phyloP scores from a whole-genome alignment of 2,113 vertebrate species.

The Chaetops frenatus region DNA sequence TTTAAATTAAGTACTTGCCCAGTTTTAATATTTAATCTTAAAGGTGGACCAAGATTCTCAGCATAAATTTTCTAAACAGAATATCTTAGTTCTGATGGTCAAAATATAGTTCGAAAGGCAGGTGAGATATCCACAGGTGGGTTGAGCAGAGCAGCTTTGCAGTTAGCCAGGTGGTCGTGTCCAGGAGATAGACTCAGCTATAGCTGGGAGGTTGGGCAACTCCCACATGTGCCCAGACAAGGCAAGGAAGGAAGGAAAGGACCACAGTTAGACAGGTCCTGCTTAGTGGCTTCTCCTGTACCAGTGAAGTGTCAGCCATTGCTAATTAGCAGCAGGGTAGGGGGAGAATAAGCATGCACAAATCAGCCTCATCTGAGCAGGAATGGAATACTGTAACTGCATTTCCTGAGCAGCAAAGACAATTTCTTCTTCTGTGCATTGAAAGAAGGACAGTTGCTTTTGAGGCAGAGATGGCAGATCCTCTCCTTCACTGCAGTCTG shows the following conservation, averaged over 20 bases:
- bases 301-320: neutral
- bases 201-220: neutral
- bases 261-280: neutral
- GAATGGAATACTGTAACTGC: neutral
- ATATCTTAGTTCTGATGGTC: neutral
- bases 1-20: neutral
- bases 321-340: neutral
- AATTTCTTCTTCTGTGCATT: neutral
- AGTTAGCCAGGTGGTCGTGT: rapidly evolving
- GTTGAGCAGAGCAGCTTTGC: neutral
- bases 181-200: neutral
- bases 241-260: neutral
- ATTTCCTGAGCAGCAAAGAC: neutral
- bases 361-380: neutral
- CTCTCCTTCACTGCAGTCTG: neutral
- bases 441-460: neutral
- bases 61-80: neutral
- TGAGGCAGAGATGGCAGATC: neutral
- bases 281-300: neutral
- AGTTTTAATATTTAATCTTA: neutral
- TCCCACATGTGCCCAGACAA: neutral
- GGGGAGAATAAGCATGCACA: rapidly evolving
- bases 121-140: neutral
- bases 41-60: neutral
- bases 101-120: neutral